Evolutionary conservation across 1,140 invertebrate species (phyloP), one percentile per base, ranked within the genome.

Genomic region (Caenorhabditis remanei): DNA sequence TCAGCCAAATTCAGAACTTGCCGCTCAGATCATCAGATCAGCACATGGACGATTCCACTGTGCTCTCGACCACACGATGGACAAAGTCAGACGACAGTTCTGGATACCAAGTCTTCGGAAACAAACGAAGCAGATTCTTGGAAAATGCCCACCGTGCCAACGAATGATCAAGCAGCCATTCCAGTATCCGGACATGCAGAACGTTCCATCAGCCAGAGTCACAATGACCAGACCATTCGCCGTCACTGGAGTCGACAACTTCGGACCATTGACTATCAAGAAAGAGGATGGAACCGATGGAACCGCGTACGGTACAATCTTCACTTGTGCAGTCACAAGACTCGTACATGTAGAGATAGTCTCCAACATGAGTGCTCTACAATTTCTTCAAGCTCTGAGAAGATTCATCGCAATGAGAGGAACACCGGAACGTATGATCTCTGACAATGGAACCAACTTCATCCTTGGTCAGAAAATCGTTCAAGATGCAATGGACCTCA

Each of bases 361-460:
- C 16, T 14, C 9, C 5, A 55, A 84, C 43, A 32, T 5, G 9
- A 56, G 53, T 7, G 83, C 53, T 24, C 56, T 11, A 19, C 19
- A 46, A 46, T 87, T 85, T 24, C 24, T 87, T 9, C 58, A 43
- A 16, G 83, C 87, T 11, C 7, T 65, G 19, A 41, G 63, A 84
- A 40, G 87, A 63, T 63, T 87, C 46, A 55, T 87, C 14, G 58
- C 43, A 21, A 46, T 32, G 13, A 41, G 87, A 85, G 87, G 87
- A 58, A 24, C 16, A 4, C 87, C 87, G 0, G 16, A 65, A 19
- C 4, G 14, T 16, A 41, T 87, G 48, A 24, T 40, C 21, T 61
- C 48, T 7, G 87, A 87, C 87, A 87, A 87, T 24, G 79, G 75
- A 55, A 50, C 83, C 2, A 85, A 67, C 61, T 87, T 87, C 61